A percentile compares a stretch with the other conserved stretches of the same genome.
These are phyloP conservation scores for cat (Felis catus) DNA, from an alignment of 2,113 vertebrate species.

Conservation along the genomic window DNA sequence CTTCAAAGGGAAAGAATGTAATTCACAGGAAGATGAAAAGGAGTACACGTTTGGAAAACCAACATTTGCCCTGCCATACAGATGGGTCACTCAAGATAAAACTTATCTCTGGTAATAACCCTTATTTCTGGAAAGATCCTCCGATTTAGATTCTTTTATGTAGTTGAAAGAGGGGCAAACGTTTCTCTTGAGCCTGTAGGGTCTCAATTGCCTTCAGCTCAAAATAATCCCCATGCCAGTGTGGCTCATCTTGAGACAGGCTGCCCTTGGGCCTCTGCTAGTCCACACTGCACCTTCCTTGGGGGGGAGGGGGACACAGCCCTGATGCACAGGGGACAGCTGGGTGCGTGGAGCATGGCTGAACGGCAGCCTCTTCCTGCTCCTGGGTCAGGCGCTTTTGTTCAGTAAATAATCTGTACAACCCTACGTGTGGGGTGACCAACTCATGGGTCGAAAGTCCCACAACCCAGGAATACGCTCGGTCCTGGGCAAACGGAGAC, in stretches of 20 bases:
- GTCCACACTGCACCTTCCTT: not conserved
- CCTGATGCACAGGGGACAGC: not conserved
- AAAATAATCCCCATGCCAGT: fast-evolving
- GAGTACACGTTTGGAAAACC: not conserved
- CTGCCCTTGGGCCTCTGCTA: not conserved
- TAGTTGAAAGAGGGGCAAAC: not conserved
- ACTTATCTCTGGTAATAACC: not conserved
- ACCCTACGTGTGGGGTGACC: not conserved
- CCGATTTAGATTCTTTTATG: not conserved
- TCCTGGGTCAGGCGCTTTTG: not conserved
- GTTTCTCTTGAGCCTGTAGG: not conserved
- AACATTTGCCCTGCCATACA: not conserved
- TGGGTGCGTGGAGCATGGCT: not conserved
- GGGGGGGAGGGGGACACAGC: not conserved
- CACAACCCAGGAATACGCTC: not conserved
- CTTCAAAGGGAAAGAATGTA: not conserved
- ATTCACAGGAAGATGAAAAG: not conserved
- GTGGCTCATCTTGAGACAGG: not conserved
- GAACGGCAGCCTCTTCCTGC: not conserved
- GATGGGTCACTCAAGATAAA: not conserved
- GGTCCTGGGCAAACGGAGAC: not conserved
- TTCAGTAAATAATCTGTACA: not conserved
- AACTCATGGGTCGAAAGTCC: not conserved
- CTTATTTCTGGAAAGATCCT: not conserved
- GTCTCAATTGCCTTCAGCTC: not conserved